These are phyloP conservation scores for Glandiceps talaboti DNA, from an alignment of 53 echinoderm and acorn worm genomes.

Conservation along the genomic window DNA sequence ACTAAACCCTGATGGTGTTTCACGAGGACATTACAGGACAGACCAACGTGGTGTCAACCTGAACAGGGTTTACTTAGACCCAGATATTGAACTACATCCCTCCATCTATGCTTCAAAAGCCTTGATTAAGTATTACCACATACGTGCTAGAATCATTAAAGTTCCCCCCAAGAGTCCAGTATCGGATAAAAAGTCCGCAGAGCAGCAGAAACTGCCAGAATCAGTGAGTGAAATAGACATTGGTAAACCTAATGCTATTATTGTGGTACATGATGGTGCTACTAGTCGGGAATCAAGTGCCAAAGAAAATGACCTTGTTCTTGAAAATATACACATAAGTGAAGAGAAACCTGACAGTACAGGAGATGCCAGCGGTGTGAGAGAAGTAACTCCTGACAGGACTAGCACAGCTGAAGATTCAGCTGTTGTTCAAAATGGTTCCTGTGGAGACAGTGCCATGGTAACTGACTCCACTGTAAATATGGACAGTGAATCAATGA, in stretches of 20 bases:
- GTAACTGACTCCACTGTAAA: neutral
- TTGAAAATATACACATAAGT: neutral
- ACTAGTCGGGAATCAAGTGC: conserved; percentile 2
- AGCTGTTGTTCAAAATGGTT: neutral
- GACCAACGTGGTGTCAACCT: conserved; percentile 90
- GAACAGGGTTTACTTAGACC: conserved; percentile 74
- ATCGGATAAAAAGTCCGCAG: neutral
- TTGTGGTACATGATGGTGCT: conserved; percentile 12
- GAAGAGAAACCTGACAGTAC: conserved; percentile 10
- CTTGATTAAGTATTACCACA: conserved; percentile 59
- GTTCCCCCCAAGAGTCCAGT: neutral
- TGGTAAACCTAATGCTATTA: conserved; percentile 14
- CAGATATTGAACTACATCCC: conserved; percentile 60
- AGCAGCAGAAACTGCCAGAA: neutral
- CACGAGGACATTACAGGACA: conserved; percentile 81
- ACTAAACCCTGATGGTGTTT: conserved; percentile 93
- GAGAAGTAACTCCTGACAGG: neutral
- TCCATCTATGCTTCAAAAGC: conserved; percentile 85
- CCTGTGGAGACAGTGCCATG: neutral
- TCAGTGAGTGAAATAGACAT: conserved; percentile 4
- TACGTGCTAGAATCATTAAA: conserved; percentile 39
- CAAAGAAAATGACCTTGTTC: conserved; percentile 7
- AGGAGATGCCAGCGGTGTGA: conserved; percentile 10
- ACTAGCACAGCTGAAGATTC: neutral
- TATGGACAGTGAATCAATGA: neutral